Evolutionary conservation across 2,113 vertebrate genomes (phyloP), one percentile per base, ranked within the genome.

Genomic region (Psittacus erithacus): DNA sequence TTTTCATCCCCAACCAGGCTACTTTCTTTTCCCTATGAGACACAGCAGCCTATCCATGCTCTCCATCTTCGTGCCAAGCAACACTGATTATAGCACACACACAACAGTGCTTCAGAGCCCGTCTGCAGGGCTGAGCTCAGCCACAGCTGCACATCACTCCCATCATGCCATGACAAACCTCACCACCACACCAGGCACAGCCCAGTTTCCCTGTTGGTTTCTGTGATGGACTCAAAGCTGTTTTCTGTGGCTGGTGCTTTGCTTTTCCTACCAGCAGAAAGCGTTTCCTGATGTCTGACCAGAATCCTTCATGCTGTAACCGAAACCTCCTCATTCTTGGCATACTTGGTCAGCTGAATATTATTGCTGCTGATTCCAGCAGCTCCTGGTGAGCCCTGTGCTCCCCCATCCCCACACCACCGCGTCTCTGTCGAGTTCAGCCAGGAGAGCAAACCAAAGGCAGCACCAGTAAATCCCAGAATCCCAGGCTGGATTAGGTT

Each of bases 381-480:
- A 49, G 70, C 44, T 78, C 82, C 65, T 6, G 3, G 57, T 1
- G 15, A 74, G 23, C 47, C 9, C 12, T 2, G 1, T 3, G 4
- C 10, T 49, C n/a, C 12, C 6, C 41, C 20, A 13, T 43, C 12
- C 53, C 50, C 5, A 2, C 10, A 41, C 49, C 17, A 1, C 47
- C 13, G 22, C 2, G 1, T 12, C 52, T 79, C 57, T 4, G 1
- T 1, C 1, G 43, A 49, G 43, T 17, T 83, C 59, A 68, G 0
- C 62, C 3, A 1, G 11, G 22, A 92, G 50, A n/a, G 16, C 39
- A 80, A 86, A 59, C 14, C 46, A 41, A 29, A 70, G 43, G 53
- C 23, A 53, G 22, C 0, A 0, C 62, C 41, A 67, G 33, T 4
- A 89, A 75, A 78, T 35, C 20, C n/a, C 20, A n/a, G 33, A 11